Conservation (phyloP, 2,888 invertebrate genomes). For the Microdon myrmicae region DNA sequence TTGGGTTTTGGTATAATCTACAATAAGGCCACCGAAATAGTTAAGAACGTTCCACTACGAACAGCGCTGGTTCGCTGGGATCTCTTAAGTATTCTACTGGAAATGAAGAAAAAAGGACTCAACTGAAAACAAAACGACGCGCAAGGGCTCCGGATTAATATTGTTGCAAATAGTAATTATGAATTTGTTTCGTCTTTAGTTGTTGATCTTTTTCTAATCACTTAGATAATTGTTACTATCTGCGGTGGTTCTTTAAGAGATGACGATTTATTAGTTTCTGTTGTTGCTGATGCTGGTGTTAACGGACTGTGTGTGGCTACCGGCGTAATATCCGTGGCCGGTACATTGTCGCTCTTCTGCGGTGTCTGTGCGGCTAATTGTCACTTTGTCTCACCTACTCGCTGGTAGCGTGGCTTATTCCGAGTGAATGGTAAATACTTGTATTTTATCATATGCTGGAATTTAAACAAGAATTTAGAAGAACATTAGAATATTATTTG, state of each 20-base stretch:
- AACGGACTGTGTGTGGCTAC: conserved; percentile 50
- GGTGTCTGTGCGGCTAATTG: conserved; percentile 68
- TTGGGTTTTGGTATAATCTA: conserved; percentile 30
- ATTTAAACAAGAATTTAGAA: conserved; percentile 54
- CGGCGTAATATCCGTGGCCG: conserved; percentile 56
- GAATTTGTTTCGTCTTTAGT: conserved; percentile 16
- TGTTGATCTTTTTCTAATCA: conserved; percentile 47
- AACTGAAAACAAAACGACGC: conserved; percentile 6
- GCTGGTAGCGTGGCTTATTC: conserved; percentile 95
- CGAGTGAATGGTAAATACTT: conserved; percentile 98
- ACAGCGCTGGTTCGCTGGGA: background rate
- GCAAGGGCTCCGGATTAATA: too few species aligned
- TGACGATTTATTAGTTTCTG: conserved; percentile 53
- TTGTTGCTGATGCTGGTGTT: conserved; percentile 46
- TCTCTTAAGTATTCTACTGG: background rate
- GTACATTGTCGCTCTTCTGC: conserved; percentile 55
- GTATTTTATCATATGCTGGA: conserved; percentile 99
- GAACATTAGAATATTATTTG: background rate
- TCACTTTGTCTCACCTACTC: conserved; percentile 69
- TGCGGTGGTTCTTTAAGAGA: conserved; percentile 63
- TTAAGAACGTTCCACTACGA: too few species aligned
- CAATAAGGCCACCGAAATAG: conserved; percentile 49
- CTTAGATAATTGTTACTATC: conserved; percentile 64
- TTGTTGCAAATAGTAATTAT: too few species aligned
- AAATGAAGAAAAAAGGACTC: conserved; percentile 12